phyloP scores from a whole-genome alignment of 2,888 invertebrate genomes.

The Dascillus cervinus region DNA sequence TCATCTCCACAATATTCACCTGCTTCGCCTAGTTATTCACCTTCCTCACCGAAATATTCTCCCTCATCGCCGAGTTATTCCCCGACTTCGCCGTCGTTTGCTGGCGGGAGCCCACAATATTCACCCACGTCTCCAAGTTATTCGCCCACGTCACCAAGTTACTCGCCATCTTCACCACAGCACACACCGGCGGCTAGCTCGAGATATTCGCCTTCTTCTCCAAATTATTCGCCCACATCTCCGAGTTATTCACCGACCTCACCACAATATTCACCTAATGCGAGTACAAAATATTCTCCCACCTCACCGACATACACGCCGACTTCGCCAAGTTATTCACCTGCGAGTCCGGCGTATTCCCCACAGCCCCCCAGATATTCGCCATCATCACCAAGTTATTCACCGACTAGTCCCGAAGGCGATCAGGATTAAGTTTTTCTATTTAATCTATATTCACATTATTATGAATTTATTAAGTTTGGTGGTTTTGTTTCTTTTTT shows the following conservation, averaged over 20 bases:
- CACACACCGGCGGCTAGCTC: constrained; percentile 66
- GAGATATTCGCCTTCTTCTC: constrained; percentile 61
- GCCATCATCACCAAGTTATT: constrained; percentile 63
- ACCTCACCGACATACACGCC: constrained; percentile 74
- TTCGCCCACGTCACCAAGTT: constrained; percentile 72
- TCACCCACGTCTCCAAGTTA: constrained; percentile 84
- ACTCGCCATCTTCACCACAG: constrained; percentile 70
- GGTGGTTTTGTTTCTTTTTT: too few relatives aligned
- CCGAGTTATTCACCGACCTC: constrained; percentile 72
- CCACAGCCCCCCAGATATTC: constrained; percentile 72
- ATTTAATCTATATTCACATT: too few relatives aligned
- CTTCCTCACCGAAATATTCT: constrained; percentile 72
- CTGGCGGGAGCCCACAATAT: constrained; percentile 74
- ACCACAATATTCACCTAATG: constrained; percentile 68
- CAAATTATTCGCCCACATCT: constrained; percentile 63
- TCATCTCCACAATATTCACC: constrained; percentile 61
- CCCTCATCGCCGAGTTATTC: constrained; percentile 77
- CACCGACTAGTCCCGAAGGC: constrained; percentile 62
- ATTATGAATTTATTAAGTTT: too few relatives aligned
- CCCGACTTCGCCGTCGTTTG: constrained; percentile 72
- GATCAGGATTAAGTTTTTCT: constrained; percentile 28
- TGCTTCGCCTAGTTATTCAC: constrained; percentile 73
- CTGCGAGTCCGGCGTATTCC: constrained; percentile 71
- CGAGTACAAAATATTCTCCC: constrained; percentile 73
- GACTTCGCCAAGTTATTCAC: constrained; percentile 70